These are phyloP conservation scores for Anableps anableps DNA, from an alignment of 2,797 vertebrate genomes.

Conservation along the genomic window DNA sequence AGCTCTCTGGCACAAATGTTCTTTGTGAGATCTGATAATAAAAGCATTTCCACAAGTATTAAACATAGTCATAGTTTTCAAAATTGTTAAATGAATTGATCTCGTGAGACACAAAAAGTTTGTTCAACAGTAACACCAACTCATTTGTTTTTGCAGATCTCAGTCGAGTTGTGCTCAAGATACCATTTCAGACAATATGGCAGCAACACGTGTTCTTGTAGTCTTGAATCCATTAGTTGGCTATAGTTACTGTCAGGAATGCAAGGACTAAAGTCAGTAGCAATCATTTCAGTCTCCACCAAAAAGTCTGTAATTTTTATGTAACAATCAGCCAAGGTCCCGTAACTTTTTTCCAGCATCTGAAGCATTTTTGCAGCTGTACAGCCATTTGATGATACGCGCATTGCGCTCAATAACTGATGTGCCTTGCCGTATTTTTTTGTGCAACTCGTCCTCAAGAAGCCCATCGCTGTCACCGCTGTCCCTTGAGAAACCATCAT, in stretches of 20 bases:
- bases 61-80: background rate
- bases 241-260: background rate
- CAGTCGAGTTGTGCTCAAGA: background rate
- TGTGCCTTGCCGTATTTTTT: slow-evolving; percentile 80
- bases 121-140: background rate
- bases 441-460: slow-evolving; percentile 82
- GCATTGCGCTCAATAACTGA: slow-evolving; percentile 96
- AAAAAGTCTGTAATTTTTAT: background rate
- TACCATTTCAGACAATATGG: background rate
- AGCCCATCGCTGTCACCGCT: slow-evolving; percentile 84
- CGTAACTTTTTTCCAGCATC: slow-evolving; percentile 82
- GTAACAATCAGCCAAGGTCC: slow-evolving; percentile 79
- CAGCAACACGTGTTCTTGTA: background rate
- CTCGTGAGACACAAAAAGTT: slow-evolving; percentile 4
- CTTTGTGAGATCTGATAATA: background rate
- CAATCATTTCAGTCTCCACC: background rate
- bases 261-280: background rate
- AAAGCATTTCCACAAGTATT: background rate
- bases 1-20: background rate
- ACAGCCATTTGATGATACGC: slow-evolving; percentile 97
- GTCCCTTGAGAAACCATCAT: slow-evolving; percentile 85
- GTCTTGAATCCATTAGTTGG: background rate
- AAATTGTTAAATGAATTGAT: background rate
- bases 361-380: slow-evolving; percentile 90
- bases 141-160: background rate